Conservation (phyloP, 2,113 vertebrate species). For the Riparia riparia region DNA sequence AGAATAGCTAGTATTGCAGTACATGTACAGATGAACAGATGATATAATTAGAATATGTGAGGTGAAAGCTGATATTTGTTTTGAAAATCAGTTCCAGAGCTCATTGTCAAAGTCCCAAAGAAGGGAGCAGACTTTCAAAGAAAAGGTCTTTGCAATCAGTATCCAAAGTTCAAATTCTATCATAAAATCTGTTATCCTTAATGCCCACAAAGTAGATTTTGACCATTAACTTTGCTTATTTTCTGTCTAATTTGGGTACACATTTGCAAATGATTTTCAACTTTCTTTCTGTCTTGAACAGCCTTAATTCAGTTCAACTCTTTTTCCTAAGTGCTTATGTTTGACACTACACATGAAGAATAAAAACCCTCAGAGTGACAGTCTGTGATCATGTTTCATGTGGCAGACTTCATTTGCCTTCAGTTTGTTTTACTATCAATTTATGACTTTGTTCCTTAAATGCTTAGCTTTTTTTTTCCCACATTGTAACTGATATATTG, state of each 20-base stretch:
- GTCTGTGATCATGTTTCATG: constrained; percentile 71
- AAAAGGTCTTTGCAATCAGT: background rate
- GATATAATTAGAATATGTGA: background rate
- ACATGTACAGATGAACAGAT: background rate
- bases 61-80: background rate
- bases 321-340: constrained; percentile 48
- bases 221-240: constrained; percentile 37
- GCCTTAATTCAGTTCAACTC: constrained; percentile 30
- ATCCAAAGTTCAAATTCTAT: background rate
- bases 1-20: background rate
- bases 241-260: constrained; percentile 23
- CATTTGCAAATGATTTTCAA: constrained; percentile 17
- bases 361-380: constrained; percentile 66
- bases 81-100: background rate
- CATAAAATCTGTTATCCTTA: background rate
- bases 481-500: constrained; percentile 46
- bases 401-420: constrained; percentile 66
- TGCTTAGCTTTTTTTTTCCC: constrained; percentile 30
- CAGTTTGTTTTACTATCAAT: constrained; percentile 67
- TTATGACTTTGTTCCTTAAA: constrained; percentile 65
- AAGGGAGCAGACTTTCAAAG: background rate
- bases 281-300: constrained; percentile 10
- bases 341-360: constrained; percentile 53
- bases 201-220: constrained; percentile 15
- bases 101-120: background rate